phyloP scores from a whole-genome alignment of 2,113 vertebrate genomes.

The Hydropotes inermis region DNA sequence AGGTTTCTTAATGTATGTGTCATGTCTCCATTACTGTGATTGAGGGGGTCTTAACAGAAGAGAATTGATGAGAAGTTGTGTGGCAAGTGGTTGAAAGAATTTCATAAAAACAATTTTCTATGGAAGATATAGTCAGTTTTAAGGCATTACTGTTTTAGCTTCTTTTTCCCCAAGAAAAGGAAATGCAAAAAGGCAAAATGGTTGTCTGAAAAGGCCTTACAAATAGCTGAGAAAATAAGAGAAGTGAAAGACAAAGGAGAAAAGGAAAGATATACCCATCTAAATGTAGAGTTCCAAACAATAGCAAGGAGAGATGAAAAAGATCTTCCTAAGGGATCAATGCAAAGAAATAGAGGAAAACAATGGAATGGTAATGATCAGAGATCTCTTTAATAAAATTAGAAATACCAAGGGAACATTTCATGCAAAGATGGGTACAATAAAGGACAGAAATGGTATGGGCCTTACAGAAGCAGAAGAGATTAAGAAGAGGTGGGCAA shows the following conservation, averaged over 20 bases:
- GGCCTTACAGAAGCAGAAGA: not conserved
- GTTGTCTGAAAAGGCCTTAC: not conserved
- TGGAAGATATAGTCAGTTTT: not conserved
- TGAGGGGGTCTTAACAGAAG: not conserved
- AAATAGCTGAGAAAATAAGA: not conserved
- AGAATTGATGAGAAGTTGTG: not conserved
- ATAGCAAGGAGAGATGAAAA: not conserved
- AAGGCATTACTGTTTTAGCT: not conserved
- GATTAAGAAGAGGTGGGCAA: not conserved
- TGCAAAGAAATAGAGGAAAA: not conserved
- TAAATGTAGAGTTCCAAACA: not conserved
- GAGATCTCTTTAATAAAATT: not conserved
- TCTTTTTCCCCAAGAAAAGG: not conserved
- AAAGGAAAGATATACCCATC: not conserved
- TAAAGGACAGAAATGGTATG: not conserved
- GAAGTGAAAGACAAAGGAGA: not conserved
- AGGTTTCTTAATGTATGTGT: not conserved
- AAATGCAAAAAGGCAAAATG: not conserved
- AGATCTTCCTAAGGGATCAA: not conserved
- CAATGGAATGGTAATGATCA: not conserved
- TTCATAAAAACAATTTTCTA: not conserved
- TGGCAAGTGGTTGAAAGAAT: not conserved
- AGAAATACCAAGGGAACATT: not conserved
- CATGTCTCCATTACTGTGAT: not conserved
- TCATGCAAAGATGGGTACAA: not conserved